Percentiles rank a stretch among this genome's conserved stretches.
Evolutionary conservation across 2,888 invertebrate genomes (phyloP).

Genomic region (Mythimna albipuncta): DNA sequence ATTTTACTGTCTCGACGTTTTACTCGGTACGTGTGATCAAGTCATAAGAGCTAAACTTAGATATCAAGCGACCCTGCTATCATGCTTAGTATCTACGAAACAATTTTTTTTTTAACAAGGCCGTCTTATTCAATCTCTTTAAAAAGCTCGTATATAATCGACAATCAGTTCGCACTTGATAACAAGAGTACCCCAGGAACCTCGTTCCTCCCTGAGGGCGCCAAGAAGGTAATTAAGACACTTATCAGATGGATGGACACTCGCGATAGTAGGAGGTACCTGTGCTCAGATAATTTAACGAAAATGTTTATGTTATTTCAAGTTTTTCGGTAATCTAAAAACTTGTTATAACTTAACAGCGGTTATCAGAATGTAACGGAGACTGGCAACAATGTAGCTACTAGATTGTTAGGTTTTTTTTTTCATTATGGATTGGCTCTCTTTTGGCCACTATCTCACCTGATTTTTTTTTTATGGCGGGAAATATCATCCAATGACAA

Average conservation of each 20-base stretch:
- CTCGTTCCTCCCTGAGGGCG: not conserved
- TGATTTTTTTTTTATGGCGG: too few species aligned
- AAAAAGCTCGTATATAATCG: constrained; percentile 4
- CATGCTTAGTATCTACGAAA: not conserved
- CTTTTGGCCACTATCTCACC: too few species aligned
- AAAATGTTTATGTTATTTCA: constrained; percentile 22
- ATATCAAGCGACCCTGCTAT: not conserved
- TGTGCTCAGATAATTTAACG: constrained; percentile 6
- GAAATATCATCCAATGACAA: too few species aligned
- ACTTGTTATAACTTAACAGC: constrained; percentile 11
- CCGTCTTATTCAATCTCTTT: not conserved
- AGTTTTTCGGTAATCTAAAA: constrained; percentile 1
- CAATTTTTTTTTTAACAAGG: not conserved
- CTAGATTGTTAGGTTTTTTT: not conserved
- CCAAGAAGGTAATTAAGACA: constrained; percentile 17
- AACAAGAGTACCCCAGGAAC: constrained; percentile 11
- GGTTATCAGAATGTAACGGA: not conserved
- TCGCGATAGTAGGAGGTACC: constrained; percentile 14
- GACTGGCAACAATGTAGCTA: not conserved
- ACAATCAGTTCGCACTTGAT: constrained; percentile 30
- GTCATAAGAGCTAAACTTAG: too few species aligned
- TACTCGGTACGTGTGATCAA: too few species aligned
- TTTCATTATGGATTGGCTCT: too few species aligned
- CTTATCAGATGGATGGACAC: constrained; percentile 31
- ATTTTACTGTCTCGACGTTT: too few species aligned